Percentiles rank a stretch among this genome's conserved stretches.
phyloP scores from a whole-genome alignment of 2,113 vertebrate genomes.

The Mustela nigripes region DNA sequence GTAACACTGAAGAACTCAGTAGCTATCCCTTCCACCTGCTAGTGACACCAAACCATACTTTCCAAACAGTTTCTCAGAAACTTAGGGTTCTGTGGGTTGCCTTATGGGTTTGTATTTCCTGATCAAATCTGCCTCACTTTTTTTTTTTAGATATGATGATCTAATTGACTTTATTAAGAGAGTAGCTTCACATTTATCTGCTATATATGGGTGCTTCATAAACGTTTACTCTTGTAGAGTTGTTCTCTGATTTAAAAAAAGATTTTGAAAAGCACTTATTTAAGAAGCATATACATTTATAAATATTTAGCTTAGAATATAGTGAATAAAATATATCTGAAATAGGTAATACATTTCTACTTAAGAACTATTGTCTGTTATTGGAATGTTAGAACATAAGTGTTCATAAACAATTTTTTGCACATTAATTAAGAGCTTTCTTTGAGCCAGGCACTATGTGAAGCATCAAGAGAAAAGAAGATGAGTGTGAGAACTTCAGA shows the following conservation, averaged over 20 bases:
- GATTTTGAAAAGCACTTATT: background rate
- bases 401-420: background rate
- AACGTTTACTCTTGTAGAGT: slow-evolving; percentile 24
- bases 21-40: background rate
- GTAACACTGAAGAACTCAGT: background rate
- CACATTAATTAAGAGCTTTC: background rate
- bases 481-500: background rate
- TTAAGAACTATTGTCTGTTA: background rate
- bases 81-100: background rate
- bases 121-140: background rate
- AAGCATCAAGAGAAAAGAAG: background rate
- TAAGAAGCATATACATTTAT: background rate
- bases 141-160: background rate
- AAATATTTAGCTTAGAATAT: background rate
- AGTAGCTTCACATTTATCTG: background rate
- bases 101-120: background rate
- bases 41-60: background rate
- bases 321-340: background rate
- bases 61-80: background rate
- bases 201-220: background rate
- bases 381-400: background rate
- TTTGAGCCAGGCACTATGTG: background rate
- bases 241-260: background rate
- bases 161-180: background rate
- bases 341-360: background rate